Evolutionary conservation across 2,113 vertebrate genomes (phyloP), one percentile per base, ranked within the genome.

Genomic region (Jaculus jaculus): DNA sequence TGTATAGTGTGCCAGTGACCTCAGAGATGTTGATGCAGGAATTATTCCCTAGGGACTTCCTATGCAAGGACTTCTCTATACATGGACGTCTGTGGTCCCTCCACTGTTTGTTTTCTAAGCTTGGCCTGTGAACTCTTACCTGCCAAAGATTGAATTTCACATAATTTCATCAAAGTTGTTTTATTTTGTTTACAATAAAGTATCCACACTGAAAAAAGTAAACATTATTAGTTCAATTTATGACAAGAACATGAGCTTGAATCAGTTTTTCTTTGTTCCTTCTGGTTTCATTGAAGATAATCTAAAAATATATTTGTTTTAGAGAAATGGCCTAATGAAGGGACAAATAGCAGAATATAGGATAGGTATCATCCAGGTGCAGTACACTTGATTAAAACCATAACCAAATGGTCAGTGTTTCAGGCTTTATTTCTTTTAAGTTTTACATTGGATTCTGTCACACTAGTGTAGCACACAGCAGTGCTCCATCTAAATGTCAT

Each of bases 31-130:
- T 0, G 5, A 37, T 61, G 34, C 26, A 17, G 39, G n/a, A 39
- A 23, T 23, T 58, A 39, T 12, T 81, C 23, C 5, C 32, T 54
- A 79, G 32, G 58, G 24, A 20, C n/a, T 79, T 10, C 20, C 23
- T 58, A 13, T 21, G n/a, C 32, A n/a, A 60, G 30, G 20, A 60
- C 2, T 79, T 58, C 12, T 37, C 11, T 37, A 5, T 23, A n/a
- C 18, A n/a, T n/a, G 47, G 21, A 28, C 0, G 0, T 60, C 26
- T 34, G 24, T 58, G 28, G 9, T 28, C 0, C 7, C 20, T 69
- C 4, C 2, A 4, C 58, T 73, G 6, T 28, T 37, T 30, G 17
- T 63, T 37, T 17, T 16, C 17, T 15, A 30, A 2, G 58, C 39
- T 91, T 42, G 15, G 78, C 73, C 86, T 16, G 47, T 63, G 5